Evolutionary conservation across 2,797 vertebrate genomes (phyloP), one percentile per base, ranked within the genome.

Genomic region (Ceryle rudis): DNA sequence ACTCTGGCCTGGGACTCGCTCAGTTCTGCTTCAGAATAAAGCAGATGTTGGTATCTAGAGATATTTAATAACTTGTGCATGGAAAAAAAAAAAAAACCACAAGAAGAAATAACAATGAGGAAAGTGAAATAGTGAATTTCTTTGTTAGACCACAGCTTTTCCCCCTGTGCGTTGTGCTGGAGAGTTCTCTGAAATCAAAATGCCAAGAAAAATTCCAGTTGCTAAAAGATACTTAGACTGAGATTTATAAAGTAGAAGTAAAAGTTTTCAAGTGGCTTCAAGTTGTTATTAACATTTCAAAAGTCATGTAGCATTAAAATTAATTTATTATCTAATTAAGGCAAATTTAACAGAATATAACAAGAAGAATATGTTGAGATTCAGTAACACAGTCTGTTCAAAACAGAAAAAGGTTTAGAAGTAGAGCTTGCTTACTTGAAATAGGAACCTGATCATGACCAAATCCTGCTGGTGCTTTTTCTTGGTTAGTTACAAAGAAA

Each of bases 41-140:
- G 62, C 46, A 39, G 7, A 1, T 18, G 10, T 3, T 77, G 69
- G 29, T 12, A 5, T 54, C 33, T 20, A 39, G 23, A 69, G 61
- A 35, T 17, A 5, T 51, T 46, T 3, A 14, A 10, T 49, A 6
- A 46, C 31, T 39, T 0, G 12, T 46, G 28, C 1, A 0, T 42
- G 85, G 41, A 31, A 16, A 51, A 52, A 2, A 0, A 15, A 33
- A 33, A 66, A 11, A 46, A 57, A 57, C 22, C 3, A 1, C 4
- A 9, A 28, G 55, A 39, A 54, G 52, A 67, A 54, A 58, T 1
- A 67, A 4, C 1, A 2, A 4, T 37, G 73, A 80, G 65, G 25
- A 29, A 91, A 62, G 47, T 15, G n/a, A 72, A 41, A 6, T 16
- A 16, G n/a, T 14, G 23, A 15, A 29, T 90, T 69, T 28, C 33